phyloP scores from a whole-genome alignment of 2,797 vertebrate genomes.

The Meda fulgida region DNA sequence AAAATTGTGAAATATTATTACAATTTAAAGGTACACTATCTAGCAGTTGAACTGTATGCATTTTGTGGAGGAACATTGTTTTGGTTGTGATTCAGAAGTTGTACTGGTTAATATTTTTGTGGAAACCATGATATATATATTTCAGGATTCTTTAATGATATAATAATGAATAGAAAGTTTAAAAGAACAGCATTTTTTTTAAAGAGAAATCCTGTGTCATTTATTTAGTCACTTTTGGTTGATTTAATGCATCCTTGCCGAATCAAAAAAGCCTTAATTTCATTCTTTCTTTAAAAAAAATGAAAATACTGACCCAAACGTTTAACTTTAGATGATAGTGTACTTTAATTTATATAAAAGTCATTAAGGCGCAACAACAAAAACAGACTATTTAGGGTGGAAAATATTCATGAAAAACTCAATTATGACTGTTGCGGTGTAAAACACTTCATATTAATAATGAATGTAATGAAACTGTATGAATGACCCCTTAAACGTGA shows the following conservation, averaged over 20 bases:
- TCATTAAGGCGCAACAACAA: neutral
- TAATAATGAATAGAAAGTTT: neutral
- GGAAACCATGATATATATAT: neutral
- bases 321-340: neutral
- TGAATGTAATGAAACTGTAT: neutral
- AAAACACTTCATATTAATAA: neutral
- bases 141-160: neutral
- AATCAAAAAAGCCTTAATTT: neutral
- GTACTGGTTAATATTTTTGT: neutral
- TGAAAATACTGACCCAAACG: neutral
- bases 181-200: neutral
- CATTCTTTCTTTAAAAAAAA: neutral
- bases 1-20: neutral
- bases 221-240: neutral
- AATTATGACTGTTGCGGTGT: neutral
- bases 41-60: neutral
- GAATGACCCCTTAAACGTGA: neutral
- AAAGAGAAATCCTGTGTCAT: neutral
- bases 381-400: neutral
- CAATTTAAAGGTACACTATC: neutral
- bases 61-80: no score
- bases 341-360: neutral
- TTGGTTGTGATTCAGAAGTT: no score
- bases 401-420: neutral
- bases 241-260: neutral